Evolutionary conservation across 2,797 vertebrate species (phyloP).

Genomic region (Alfaro cultratus): DNA sequence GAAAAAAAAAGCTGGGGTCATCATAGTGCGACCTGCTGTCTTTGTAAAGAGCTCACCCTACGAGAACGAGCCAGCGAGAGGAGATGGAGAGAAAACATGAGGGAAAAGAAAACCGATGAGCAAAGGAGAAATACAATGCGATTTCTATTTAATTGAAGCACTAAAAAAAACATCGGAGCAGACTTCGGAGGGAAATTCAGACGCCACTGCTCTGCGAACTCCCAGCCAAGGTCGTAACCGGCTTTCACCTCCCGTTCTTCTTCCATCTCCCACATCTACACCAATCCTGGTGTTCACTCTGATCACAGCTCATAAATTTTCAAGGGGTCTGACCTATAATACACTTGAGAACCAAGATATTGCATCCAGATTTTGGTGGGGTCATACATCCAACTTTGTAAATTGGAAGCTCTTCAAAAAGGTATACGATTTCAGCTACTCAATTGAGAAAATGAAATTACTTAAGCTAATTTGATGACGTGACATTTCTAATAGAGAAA

Average conservation of each 20-base stretch:
- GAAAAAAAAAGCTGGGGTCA: constrained; percentile 50
- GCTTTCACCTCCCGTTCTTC: constrained; percentile 22
- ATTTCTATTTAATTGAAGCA: constrained; percentile 22
- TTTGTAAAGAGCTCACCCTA: constrained; percentile 54
- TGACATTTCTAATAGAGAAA: not conserved
- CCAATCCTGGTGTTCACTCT: constrained; percentile 23
- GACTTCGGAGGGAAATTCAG: not conserved
- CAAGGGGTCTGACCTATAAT: constrained; percentile 18
- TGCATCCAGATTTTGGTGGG: not conserved
- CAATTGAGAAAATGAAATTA: not conserved
- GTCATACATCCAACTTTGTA: not conserved
- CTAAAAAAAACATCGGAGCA: not conserved
- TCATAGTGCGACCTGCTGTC: constrained; percentile 42
- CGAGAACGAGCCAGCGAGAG: constrained; percentile 3
- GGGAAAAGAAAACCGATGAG: constrained; percentile 14
- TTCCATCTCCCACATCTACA: constrained; percentile 10
- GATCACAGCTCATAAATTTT: constrained; percentile 39
- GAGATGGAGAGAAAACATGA: constrained; percentile 7
- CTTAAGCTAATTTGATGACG: not conserved
- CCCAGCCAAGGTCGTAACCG: constrained; percentile 27
- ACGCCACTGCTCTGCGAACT: not conserved
- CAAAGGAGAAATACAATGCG: constrained; percentile 12
- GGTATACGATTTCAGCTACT: not conserved
- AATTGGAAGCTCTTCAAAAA: not conserved
- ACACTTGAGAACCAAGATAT: constrained; percentile 4